phyloP scores from a whole-genome alignment of 2,888 invertebrate species.

The Philopedon plagiatum region DNA sequence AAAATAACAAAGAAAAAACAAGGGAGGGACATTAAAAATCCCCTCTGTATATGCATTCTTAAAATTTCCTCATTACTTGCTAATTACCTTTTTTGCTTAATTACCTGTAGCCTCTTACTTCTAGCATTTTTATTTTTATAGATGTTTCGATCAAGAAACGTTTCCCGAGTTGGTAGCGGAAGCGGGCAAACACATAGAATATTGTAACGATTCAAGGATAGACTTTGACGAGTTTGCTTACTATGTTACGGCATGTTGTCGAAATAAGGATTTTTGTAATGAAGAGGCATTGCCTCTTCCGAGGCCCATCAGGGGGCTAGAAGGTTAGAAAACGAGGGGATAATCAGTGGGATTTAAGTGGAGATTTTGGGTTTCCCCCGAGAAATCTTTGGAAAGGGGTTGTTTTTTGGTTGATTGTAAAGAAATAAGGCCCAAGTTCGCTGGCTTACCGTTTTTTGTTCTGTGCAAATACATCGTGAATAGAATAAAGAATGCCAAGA shows the following conservation, averaged over 20 bases:
- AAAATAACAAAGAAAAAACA: no score
- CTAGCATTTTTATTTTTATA: constrained; percentile 57
- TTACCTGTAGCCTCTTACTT: neutral
- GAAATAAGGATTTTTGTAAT: constrained; percentile 80
- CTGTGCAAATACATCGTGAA: no score
- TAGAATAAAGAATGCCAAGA: no score
- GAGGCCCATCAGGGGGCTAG: constrained; percentile 22
- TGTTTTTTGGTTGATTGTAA: constrained; percentile 1
- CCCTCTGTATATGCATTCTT: no score
- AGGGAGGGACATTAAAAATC: no score
- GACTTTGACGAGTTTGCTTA: constrained; percentile 55
- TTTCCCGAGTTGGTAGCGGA: constrained; percentile 57
- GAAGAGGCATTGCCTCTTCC: constrained; percentile 57
- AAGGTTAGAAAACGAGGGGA: constrained; percentile 39
- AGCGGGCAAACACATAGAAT: constrained; percentile 58
- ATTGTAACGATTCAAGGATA: constrained; percentile 59
- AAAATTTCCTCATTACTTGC: no score
- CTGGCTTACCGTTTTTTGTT: no score
- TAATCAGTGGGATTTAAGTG: constrained; percentile 28
- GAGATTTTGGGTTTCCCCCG: neutral
- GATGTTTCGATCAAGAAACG: constrained; percentile 59
- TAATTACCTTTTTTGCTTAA: neutral
- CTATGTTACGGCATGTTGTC: constrained; percentile 73
- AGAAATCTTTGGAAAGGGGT: neutral
- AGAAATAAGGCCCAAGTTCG: no score